Evolutionary conservation across 2,888 invertebrate species (phyloP), one percentile per base, ranked within the genome.

Genomic region (Cryptocheilus praepositus): DNA sequence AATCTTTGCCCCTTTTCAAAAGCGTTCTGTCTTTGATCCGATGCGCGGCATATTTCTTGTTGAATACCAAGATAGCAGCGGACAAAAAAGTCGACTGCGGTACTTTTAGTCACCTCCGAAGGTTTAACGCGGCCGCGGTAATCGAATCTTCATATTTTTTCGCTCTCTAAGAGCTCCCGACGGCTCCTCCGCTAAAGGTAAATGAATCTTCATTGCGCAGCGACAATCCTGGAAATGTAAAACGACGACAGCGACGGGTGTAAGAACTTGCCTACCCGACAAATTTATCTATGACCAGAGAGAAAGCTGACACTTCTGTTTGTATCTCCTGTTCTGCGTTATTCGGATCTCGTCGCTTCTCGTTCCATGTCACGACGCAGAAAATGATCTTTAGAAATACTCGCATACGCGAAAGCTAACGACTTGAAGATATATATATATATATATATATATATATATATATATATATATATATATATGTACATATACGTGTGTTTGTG

Each of bases 211-310:
- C 66, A 60, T 69, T 73, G 60, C 55, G 52, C 60, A 57, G 57
- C 19, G 54, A 56, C 49, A 57, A 70, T 51, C 66, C 67, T 59
- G 67, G 64, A 52, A 72, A 49, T 49, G 49, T 18, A 64, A 51
- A 70, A 68, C 57, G 66, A 68, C 59, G 67, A 70, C 70, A 67
- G 46, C 55, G 65, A 21, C 18, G 25, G 22, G 53, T 62, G 62
- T 57, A 68, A 68, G 61, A 62, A 57, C 61, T 73, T 77, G 71
- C 75, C 75, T 72, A 63, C 62, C 73, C 70, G 74, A 74, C 71
- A 76, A 76, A 78, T 79, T 77, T 79, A 74, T 78, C 66, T 70
- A 52, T 71, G 67, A 36, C 45, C 64, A 53, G 54, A 52, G 51
- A 4, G 49, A 16, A 59, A 53, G 28, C 16, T 25, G 66, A 52